Conservation (phyloP, 2,797 vertebrate species). For the Pempheris klunzingeri region DNA sequence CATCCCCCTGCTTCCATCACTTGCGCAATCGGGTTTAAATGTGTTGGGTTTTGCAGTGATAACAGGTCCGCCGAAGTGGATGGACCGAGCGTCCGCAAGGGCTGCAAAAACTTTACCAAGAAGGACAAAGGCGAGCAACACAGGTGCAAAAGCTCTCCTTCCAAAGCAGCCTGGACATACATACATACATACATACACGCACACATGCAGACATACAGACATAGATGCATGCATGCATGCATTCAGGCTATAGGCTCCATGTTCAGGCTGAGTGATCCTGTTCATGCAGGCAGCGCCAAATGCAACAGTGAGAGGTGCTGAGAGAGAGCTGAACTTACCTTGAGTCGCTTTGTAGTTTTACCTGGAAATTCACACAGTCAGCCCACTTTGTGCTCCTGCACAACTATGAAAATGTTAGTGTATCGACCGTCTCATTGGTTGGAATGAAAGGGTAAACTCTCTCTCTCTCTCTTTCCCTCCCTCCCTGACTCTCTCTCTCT, state of each 20-base stretch:
- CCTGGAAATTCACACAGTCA: slow-evolving; percentile 75
- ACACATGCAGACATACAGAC: neutral
- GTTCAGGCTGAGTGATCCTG: slow-evolving; percentile 53
- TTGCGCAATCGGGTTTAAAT: slow-evolving; percentile 74
- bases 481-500: slow-evolving; percentile 24
- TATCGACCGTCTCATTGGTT: slow-evolving; percentile 79
- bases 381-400: slow-evolving; percentile 72
- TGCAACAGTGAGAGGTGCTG: slow-evolving; percentile 21
- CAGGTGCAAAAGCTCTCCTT: slow-evolving; percentile 77
- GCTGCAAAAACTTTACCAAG: slow-evolving; percentile 45
- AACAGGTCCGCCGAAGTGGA: slow-evolving; percentile 58
- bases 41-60: slow-evolving; percentile 46
- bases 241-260: slow-evolving; percentile 65
- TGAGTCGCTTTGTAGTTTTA: slow-evolving; percentile 67
- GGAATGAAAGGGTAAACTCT: slow-evolving; percentile 73
- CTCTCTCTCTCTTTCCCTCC: slow-evolving; percentile 43
- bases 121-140: slow-evolving; percentile 69
- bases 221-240: slow-evolving; percentile 16
- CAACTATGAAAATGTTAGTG: slow-evolving; percentile 76
- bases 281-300: slow-evolving; percentile 53
- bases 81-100: slow-evolving; percentile 10
- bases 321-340: slow-evolving; percentile 70
- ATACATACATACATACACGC: slow-evolving; percentile 4
- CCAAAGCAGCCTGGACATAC: slow-evolving; percentile 36
- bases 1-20: slow-evolving; percentile 72